phyloP scores from a whole-genome alignment of 2,888 invertebrate species.

The Andricus curvator region DNA sequence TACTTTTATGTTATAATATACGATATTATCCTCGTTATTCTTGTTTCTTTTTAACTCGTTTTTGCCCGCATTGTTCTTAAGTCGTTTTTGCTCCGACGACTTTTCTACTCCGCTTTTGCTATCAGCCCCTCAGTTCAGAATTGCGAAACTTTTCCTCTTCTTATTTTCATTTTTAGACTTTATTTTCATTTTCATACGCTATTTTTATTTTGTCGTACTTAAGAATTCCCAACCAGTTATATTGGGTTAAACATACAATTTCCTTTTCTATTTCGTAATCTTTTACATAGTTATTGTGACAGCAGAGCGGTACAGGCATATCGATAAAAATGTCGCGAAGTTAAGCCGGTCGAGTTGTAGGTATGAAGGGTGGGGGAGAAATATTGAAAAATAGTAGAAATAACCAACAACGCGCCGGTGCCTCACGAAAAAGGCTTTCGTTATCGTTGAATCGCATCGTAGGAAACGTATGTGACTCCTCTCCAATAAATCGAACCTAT shows the following conservation, averaged over 20 bases:
- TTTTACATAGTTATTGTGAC: neutral
- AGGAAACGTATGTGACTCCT: slow-evolving; percentile 20
- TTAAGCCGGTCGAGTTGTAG: neutral
- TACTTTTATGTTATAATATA: too few relatives aligned
- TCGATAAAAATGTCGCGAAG: neutral
- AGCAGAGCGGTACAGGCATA: neutral
- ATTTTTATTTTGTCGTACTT: neutral
- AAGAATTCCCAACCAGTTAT: neutral
- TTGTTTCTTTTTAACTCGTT: too few relatives aligned
- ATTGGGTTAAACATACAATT: neutral
- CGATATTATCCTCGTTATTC: too few relatives aligned
- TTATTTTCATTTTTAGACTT: too few relatives aligned
- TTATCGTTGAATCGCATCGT: slow-evolving; percentile 5
- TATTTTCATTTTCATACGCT: too few relatives aligned
- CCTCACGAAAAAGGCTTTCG: neutral
- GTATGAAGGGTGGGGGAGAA: neutral
- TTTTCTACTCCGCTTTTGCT: too few relatives aligned
- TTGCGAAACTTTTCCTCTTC: too few relatives aligned
- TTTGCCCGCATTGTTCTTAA: too few relatives aligned
- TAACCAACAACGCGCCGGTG: neutral
- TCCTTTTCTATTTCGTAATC: neutral
- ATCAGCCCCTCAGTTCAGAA: too few relatives aligned
- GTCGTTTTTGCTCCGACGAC: too few relatives aligned
- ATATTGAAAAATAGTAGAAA: neutral
- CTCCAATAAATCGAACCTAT: slow-evolving; percentile 26